Base-by-base conservation (phyloP, 2,797 vertebrate genomes). In the Coranthus polyacanthus region DNA sequence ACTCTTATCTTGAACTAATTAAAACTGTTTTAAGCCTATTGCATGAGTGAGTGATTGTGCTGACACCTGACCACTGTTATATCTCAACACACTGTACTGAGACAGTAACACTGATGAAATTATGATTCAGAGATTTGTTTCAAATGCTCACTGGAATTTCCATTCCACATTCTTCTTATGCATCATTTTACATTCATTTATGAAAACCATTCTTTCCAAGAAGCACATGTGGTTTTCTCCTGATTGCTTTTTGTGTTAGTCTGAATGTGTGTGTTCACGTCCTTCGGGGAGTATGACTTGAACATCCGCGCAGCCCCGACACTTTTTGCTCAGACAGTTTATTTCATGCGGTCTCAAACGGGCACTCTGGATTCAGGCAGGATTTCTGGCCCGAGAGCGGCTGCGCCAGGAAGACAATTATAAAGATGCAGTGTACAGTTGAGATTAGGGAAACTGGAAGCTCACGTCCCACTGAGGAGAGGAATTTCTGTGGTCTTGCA, bases 261-360 rank as follows among this genome's bases (percentile, higher is more conserved):
- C 4, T 20, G 32, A 24, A 22, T 26, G 17, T 39, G 37, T 59
- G 43, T 63, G 12, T 4, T 46, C n/a, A n/a, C n/a, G 55, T 44
- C 22, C 12, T 8, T 44, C 2, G 12, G 26, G 18, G 47, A 50
- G 49, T 13, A 6, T 26, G 26, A 12, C 22, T 47, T 5, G 37
- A 53, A 21, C 37, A 52, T 38, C 16, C 6, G 12, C 9, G 32
- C 13, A 13, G 50, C 47, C 12, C 37, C 39, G 63, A 69, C 47
- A 59, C 22, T 55, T 50, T 16, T 21, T 42, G 68, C 75, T 49
- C 47, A 50, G 70, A 47, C 49, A 46, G 34, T 63, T 57, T 56
- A 45, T 41, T 44, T 50, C 41, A 21, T 7, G 10, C 26, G 20
- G 29, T 41, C 39, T 50, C 41, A 21, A 5, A 7, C 26, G 20